A percentile compares a stretch with the other conserved stretches of the same genome.
Conservation (phyloP, 2,888 invertebrate genomes). For the Spodoptera littoralis region DNA sequence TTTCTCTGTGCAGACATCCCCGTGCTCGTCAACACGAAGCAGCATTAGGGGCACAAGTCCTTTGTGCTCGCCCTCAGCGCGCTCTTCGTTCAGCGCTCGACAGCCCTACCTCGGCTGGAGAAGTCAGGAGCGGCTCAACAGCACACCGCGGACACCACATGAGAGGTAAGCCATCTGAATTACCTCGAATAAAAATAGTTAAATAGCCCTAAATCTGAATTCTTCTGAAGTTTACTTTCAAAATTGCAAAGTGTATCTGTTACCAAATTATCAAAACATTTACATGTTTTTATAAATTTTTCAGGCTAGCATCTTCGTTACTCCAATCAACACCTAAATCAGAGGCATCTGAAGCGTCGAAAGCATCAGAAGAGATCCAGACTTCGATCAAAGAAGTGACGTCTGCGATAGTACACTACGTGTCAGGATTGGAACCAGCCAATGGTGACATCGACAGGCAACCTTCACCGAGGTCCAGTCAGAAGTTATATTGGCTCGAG, state of each 20-base stretch:
- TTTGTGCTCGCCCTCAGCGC: conserved; percentile 90
- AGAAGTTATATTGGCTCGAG: conserved; percentile 96
- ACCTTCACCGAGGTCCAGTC: conserved; percentile 90
- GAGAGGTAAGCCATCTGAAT: conserved; percentile 88
- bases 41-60: conserved; percentile 92
- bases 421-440: conserved; percentile 91
- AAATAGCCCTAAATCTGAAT: no score
- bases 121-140: conserved; percentile 94
- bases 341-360: conserved; percentile 70
- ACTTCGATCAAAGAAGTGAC: conserved; percentile 97
- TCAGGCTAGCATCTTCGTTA: conserved; percentile 91
- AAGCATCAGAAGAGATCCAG: conserved; percentile 91
- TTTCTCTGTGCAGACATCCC: conserved; percentile 89
- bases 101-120: conserved; percentile 97
- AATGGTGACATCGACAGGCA: conserved; percentile 88
- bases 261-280: neutral
- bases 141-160: conserved; percentile 94
- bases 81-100: conserved; percentile 94
- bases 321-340: conserved; percentile 85
- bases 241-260: no score
- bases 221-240: no score
- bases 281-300: conserved; percentile 25
- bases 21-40: conserved; percentile 92
- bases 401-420: conserved; percentile 97
- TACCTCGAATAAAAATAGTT: no score